These are phyloP conservation scores for Raphicerus campestris DNA, from an alignment of 2,113 vertebrate genomes.

Conservation along the genomic window DNA sequence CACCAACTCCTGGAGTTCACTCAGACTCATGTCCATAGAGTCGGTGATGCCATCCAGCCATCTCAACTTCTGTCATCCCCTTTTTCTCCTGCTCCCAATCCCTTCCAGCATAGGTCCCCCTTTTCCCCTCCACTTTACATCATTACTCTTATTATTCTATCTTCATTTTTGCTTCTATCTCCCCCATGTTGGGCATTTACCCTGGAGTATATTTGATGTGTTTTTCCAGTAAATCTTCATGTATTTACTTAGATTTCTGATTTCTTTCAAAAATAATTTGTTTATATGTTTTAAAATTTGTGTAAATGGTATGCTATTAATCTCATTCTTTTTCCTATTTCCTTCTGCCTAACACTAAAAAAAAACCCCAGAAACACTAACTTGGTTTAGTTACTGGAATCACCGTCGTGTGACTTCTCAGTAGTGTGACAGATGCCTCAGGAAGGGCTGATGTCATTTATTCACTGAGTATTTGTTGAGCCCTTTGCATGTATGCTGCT, in stretches of 20 bases:
- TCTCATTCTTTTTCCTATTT: conserved; percentile 1
- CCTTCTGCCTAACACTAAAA: neutral
- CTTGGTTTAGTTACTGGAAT: neutral
- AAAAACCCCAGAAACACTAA: neutral
- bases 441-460: neutral
- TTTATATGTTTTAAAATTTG: neutral
- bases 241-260: neutral
- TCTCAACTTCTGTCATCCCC: too few relatives aligned
- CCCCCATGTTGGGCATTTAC: neutral
- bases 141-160: neutral
- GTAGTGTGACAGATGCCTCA: neutral
- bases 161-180: neutral
- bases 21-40: too few relatives aligned
- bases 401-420: neutral
- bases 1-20: too few relatives aligned
- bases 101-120: neutral
- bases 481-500: neutral
- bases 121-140: neutral
- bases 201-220: neutral
- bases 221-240: neutral
- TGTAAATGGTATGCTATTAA: neutral
- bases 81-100: too few relatives aligned
- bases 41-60: too few relatives aligned
- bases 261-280: conserved; percentile 13
- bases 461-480: neutral